Percentiles rank a stretch among this genome's conserved stretches.
Conservation (phyloP, 2,113 vertebrate species). For the Pteronura brasiliensis region DNA sequence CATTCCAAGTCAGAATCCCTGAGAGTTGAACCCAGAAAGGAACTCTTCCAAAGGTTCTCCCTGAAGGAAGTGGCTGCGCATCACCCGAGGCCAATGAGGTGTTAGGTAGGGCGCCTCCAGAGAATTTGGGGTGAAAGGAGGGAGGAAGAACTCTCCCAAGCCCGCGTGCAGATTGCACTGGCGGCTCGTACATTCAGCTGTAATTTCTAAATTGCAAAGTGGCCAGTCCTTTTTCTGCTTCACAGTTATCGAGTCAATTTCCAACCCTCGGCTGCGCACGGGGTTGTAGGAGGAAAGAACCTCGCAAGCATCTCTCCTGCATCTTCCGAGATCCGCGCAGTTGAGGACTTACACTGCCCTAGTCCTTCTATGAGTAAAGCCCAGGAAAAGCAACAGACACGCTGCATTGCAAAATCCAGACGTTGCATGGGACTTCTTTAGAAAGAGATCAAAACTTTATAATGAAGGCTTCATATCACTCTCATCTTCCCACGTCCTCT, state of each 20-base stretch:
- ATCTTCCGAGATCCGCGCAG: not conserved
- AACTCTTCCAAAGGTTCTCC: not conserved
- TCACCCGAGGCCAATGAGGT: not conserved
- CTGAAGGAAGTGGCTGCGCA: not conserved
- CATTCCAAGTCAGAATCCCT: not conserved
- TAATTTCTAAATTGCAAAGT: not conserved
- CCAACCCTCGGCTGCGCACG: not conserved
- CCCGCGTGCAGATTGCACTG: not conserved
- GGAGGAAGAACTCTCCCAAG: not conserved
- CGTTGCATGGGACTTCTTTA: not conserved
- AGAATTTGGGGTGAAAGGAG: constrained; percentile 34
- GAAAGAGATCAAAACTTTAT: constrained; percentile 44
- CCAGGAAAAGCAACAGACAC: not conserved
- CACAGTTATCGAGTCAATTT: not conserved
- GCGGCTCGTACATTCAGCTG: not conserved
- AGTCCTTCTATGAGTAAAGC: constrained; percentile 1
- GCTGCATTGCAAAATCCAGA: not conserved
- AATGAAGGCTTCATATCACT: not conserved
- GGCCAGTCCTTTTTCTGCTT: not conserved
- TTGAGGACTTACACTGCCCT: not conserved
- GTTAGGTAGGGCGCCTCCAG: not conserved
- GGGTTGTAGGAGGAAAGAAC: not conserved
- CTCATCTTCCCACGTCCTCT: not conserved
- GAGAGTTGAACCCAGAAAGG: constrained; percentile 27
- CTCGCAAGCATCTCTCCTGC: not conserved